These are phyloP conservation scores for Brenthis daphne DNA, from an alignment of 2,888 invertebrate genomes.

Conservation along the genomic window DNA sequence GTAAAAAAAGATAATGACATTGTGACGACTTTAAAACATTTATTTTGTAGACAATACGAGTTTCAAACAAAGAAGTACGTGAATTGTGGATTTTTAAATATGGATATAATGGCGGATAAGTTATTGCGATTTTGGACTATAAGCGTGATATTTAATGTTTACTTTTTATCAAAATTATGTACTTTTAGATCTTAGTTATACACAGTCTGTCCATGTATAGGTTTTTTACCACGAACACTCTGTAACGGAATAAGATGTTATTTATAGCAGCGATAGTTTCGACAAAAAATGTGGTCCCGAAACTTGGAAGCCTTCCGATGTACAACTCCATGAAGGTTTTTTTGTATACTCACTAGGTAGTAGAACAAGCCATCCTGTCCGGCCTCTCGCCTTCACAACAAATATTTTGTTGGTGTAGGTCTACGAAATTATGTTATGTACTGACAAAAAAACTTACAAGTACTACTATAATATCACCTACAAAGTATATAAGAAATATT, in stretches of 20 bases:
- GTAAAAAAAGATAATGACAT: constrained; percentile 33
- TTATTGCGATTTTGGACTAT: constrained; percentile 40
- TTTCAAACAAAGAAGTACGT: not conserved
- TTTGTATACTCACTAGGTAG: constrained; percentile 45
- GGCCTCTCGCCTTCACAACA: constrained; percentile 44
- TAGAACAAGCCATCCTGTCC: constrained; percentile 46
- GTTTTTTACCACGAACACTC: constrained; percentile 48
- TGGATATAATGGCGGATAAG: constrained; percentile 41
- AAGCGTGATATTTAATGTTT: not conserved
- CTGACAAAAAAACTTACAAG: too few relatives aligned
- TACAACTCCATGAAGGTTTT: constrained; percentile 48
- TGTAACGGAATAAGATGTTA: constrained; percentile 60
- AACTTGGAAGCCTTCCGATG: constrained; percentile 65
- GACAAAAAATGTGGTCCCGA: constrained; percentile 69
- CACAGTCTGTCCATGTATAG: constrained; percentile 33
- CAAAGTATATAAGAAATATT: too few relatives aligned
- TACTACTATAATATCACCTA: too few relatives aligned
- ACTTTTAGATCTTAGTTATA: constrained; percentile 4
- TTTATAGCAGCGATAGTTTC: constrained; percentile 64
- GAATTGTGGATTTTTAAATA: constrained; percentile 11
- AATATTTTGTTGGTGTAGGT: constrained; percentile 66
- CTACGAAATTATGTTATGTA: constrained; percentile 45
- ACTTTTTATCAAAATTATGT: constrained; percentile 6
- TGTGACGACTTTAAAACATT: constrained; percentile 19
- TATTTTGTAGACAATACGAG: constrained; percentile 15